Conservation (phyloP, 2,888 invertebrate genomes). For the Brachyptera putata region DNA sequence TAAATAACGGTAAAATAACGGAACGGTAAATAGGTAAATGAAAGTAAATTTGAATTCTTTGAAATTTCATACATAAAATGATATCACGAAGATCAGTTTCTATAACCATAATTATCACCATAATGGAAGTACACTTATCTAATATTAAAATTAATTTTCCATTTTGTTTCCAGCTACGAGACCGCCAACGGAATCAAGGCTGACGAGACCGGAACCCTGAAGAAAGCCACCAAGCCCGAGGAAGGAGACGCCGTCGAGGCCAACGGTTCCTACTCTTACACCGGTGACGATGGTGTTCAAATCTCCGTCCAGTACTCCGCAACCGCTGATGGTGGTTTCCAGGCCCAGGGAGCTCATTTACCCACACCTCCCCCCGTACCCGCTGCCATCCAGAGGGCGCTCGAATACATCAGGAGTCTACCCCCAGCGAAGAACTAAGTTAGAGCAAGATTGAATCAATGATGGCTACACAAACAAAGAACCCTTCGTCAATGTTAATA, state of each 20-base stretch:
- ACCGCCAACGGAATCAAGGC: constrained; percentile 31
- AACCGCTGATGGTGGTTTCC: constrained; percentile 36
- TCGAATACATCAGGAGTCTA: constrained; percentile 61
- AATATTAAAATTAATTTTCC: too few species aligned
- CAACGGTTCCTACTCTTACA: constrained; percentile 26
- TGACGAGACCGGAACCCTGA: constrained; percentile 27
- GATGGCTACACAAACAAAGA: too few species aligned
- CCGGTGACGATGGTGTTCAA: constrained; percentile 25
- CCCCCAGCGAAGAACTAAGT: constrained; percentile 41
- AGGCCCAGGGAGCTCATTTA: constrained; percentile 61
- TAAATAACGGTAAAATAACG: too few species aligned
- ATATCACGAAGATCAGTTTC: too few species aligned
- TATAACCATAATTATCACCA: too few species aligned
- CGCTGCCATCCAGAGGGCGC: constrained; percentile 63
- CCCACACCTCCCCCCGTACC: constrained; percentile 82
- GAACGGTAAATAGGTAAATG: too few species aligned
- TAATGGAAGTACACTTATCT: too few species aligned
- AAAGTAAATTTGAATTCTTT: too few species aligned
- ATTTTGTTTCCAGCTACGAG: constrained; percentile 31
- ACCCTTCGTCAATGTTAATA: too few species aligned
- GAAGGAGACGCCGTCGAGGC: constrained; percentile 27
- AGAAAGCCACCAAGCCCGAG: constrained; percentile 24
- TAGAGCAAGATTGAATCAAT: constrained; percentile 11
- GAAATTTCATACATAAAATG: too few species aligned
- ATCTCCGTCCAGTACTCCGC: constrained; percentile 32